These are phyloP conservation scores for Polyommatus icarus DNA, from an alignment of 2,888 invertebrate species.

Conservation along the genomic window DNA sequence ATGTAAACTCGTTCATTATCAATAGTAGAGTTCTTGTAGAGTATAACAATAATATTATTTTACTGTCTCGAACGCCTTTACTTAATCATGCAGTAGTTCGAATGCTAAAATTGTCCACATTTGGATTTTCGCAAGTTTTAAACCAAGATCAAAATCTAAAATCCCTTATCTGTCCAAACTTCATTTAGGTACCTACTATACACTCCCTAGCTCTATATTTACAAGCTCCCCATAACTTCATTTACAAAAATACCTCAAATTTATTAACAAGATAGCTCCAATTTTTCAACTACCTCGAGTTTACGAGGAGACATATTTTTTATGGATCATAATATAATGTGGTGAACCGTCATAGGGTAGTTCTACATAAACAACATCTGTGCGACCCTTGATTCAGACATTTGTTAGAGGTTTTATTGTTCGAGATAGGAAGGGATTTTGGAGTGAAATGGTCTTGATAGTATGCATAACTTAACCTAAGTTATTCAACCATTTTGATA, in stretches of 20 bases:
- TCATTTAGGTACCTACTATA: no score
- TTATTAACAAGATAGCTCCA: conserved; percentile 1
- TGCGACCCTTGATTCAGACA: conserved; percentile 49
- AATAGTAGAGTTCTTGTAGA: no score
- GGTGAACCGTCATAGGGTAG: conserved; percentile 28
- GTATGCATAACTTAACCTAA: not conserved
- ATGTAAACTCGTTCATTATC: no score
- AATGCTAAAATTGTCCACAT: no score
- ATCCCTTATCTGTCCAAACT: no score
- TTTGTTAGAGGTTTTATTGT: conserved; percentile 22
- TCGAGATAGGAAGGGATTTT: not conserved
- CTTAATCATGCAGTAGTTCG: no score
- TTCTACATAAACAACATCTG: conserved; percentile 74
- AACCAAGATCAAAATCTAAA: no score
- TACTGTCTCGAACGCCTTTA: no score
- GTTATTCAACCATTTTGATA: not conserved
- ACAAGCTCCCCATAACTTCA: no score
- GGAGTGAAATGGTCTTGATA: not conserved
- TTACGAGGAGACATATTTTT: conserved; percentile 14
- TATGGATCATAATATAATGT: conserved; percentile 27
- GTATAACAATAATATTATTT: no score
- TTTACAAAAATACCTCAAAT: not conserved
- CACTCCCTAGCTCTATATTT: no score
- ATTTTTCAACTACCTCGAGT: not conserved
- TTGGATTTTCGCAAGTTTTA: no score